Conservation (phyloP, 2,888 invertebrate species). For the Muschampia plurimacula region DNA sequence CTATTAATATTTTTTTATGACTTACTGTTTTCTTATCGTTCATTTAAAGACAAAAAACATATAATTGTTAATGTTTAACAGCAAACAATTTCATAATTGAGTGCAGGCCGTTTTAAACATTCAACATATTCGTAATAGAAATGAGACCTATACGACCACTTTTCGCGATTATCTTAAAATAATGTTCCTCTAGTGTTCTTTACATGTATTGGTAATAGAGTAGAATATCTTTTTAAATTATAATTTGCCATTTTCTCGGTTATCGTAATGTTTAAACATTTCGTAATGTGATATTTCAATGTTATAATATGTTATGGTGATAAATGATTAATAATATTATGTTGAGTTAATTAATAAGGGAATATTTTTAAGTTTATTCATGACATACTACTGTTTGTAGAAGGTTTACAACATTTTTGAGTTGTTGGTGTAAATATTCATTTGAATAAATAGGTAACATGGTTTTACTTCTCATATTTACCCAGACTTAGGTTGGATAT, state of each 20-base stretch:
- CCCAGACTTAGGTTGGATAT: not conserved
- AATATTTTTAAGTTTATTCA: conserved; percentile 71
- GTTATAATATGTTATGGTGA: conserved; percentile 80
- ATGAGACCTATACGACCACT: not conserved
- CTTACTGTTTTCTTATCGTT: not conserved
- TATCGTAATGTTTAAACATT: conserved; percentile 72
- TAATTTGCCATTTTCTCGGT: conserved; percentile 74
- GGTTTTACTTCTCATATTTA: conserved; percentile 38
- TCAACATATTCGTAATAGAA: not conserved
- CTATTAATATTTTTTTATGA: not conserved
- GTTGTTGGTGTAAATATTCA: conserved; percentile 72
- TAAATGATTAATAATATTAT: conserved; percentile 68
- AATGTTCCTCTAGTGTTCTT: conserved; percentile 56
- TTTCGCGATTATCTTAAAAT: not conserved
- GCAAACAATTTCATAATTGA: not conserved
- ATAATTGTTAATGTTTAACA: not conserved
- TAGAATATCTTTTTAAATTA: conserved; percentile 44
- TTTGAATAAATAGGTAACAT: conserved; percentile 50
- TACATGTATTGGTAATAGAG: conserved; percentile 46
- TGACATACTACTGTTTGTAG: conserved; percentile 64
- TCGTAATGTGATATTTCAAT: conserved; percentile 84
- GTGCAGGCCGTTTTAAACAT: not conserved
- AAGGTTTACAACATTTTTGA: conserved; percentile 52
- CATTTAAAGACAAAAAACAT: not conserved
- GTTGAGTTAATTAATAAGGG: conserved; percentile 68